Conservation (phyloP, 2,888 invertebrate species). For the Aporophyla nigra region DNA sequence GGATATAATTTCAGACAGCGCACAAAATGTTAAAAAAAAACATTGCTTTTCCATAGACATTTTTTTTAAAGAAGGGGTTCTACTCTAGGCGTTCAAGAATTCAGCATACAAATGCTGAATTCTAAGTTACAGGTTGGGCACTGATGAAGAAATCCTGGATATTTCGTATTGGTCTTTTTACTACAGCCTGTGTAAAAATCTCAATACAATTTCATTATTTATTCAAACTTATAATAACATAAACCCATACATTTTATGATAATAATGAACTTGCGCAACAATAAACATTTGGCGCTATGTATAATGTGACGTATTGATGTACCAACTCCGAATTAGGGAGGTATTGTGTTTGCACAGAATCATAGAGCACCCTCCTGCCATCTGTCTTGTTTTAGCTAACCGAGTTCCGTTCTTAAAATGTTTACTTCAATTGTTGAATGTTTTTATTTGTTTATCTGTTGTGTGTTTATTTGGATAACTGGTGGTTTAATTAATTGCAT, state of each 20-base stretch:
- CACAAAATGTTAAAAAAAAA: too few species aligned
- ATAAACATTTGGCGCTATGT: slow-evolving; percentile 78
- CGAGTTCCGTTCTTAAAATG: slow-evolving; percentile 70
- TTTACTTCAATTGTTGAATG: slow-evolving; percentile 72
- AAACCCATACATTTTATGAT: slow-evolving; percentile 63
- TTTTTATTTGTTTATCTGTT: slow-evolving; percentile 72
- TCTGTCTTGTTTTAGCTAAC: slow-evolving; percentile 82
- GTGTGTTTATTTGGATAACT: slow-evolving; percentile 48
- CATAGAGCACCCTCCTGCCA: slow-evolving; percentile 78
- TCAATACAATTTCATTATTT: slow-evolving; percentile 27
- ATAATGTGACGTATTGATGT: slow-evolving; percentile 83
- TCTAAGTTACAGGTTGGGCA: too few species aligned
- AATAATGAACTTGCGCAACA: slow-evolving; percentile 82
- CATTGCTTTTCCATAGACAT: too few species aligned
- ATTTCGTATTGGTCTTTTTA: neutral
- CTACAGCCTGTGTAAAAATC: neutral
- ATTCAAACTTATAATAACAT: slow-evolving; percentile 56
- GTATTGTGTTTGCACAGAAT: slow-evolving; percentile 82
- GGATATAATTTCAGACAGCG: too few species aligned
- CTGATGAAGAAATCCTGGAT: neutral
- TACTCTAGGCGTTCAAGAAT: too few species aligned
- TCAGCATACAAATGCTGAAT: too few species aligned
- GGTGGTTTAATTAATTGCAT: slow-evolving; percentile 35
- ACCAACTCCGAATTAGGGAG: slow-evolving; percentile 81
- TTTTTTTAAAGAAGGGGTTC: too few species aligned